Conservation (phyloP, 2,797 vertebrate genomes). For the Urophycis tenuis region DNA sequence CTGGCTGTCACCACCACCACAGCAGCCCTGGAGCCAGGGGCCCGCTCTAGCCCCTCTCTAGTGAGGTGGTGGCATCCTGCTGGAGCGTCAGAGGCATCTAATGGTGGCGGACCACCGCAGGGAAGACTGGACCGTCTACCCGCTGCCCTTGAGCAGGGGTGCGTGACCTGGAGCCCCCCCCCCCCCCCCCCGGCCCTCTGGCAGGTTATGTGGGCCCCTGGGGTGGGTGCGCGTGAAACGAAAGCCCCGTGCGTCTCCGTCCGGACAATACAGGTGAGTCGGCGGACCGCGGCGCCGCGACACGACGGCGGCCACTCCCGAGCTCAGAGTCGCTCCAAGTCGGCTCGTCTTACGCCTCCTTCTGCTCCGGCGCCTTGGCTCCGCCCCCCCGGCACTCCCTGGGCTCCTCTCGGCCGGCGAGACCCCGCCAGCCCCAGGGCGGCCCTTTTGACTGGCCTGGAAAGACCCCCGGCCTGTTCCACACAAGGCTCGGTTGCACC, state of each 20-base stretch:
- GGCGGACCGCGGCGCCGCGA: slow-evolving; percentile 32
- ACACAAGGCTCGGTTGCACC: not conserved
- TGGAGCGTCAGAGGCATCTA: too few species aligned
- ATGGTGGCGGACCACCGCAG: too few species aligned
- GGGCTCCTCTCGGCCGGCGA: not conserved
- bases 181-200: slow-evolving; percentile 7
- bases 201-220: not conserved
- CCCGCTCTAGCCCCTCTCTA: not conserved
- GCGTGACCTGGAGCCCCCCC: not conserved
- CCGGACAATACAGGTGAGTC: slow-evolving; percentile 35
- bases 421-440: not conserved
- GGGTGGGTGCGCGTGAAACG: slow-evolving; percentile 41
- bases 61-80: not conserved
- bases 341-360: slow-evolving; percentile 54
- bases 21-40: too few species aligned
- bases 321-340: slow-evolving; percentile 59
- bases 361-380: slow-evolving; percentile 18
- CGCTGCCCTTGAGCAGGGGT: too few species aligned
- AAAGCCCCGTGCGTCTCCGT: slow-evolving; percentile 32
- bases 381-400: not conserved
- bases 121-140: too few species aligned
- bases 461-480: not conserved
- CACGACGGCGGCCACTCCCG: slow-evolving; percentile 38
- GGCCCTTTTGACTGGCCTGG: not conserved
- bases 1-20: not conserved